phyloP scores from a whole-genome alignment of 2,797 vertebrate genomes.

The Bufotes viridis region DNA sequence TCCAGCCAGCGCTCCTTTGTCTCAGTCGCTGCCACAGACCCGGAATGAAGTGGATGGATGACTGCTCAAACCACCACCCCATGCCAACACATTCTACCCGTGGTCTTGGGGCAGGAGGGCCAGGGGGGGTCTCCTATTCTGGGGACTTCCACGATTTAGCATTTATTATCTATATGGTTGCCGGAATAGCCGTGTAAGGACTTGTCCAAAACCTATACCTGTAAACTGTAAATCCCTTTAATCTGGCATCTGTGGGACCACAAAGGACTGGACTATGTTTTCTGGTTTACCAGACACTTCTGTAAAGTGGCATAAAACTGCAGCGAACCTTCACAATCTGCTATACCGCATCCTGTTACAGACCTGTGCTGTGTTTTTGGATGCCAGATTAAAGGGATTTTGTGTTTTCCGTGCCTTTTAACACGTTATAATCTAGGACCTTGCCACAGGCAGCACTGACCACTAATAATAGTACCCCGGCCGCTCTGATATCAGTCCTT shows the following conservation, averaged over 20 bases:
- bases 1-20: not conserved
- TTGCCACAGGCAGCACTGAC: not conserved
- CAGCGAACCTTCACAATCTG: not conserved
- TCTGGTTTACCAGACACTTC: not conserved
- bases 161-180: too few relatives aligned
- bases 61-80: too few relatives aligned
- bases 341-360: too few relatives aligned
- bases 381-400: not conserved
- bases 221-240: not conserved
- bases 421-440: not conserved
- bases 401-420: not conserved
- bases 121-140: too few relatives aligned
- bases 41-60: too few relatives aligned
- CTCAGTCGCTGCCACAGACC: not conserved
- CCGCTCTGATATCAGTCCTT: not conserved
- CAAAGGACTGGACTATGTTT: not conserved
- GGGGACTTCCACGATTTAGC: too few relatives aligned
- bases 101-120: too few relatives aligned
- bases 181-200: too few relatives aligned
- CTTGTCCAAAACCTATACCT: not conserved
- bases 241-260: not conserved
- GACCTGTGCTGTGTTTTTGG: not conserved
- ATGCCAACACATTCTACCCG: too few relatives aligned
- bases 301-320: not conserved
- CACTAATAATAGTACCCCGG: not conserved